A percentile compares a stretch with the other conserved stretches of the same genome.
Conservation (phyloP, 2,797 vertebrate genomes). For the Pristis pectinata region DNA sequence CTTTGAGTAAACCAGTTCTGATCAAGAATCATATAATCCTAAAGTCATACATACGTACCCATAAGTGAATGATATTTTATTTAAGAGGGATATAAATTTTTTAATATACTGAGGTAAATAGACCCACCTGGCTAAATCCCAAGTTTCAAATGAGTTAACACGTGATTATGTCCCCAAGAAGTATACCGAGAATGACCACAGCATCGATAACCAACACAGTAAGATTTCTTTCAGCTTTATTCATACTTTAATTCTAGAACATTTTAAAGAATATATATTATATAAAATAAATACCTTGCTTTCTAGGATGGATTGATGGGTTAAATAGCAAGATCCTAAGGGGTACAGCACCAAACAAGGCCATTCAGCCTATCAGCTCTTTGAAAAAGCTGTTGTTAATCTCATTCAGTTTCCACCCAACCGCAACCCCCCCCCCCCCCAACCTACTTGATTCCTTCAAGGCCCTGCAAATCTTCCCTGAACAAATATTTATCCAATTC, state of each 20-base stretch:
- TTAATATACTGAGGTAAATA: neutral
- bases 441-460: too few relatives aligned
- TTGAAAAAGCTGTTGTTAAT: neutral
- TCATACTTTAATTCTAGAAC: neutral
- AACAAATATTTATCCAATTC: neutral
- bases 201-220: neutral
- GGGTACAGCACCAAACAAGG: neutral
- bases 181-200: neutral
- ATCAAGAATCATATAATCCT: neutral
- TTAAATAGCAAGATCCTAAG: neutral
- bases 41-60: neutral
- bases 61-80: neutral
- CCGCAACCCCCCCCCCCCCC: neutral
- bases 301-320: neutral
- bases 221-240: neutral
- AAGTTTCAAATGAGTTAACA: neutral
- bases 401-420: neutral
- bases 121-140: neutral
- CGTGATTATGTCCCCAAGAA: neutral
- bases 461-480: neutral
- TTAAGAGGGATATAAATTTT: neutral
- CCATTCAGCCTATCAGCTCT: neutral
- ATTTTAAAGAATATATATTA: neutral
- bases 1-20: neutral
- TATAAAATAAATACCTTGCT: slow-evolving; percentile 18